These are phyloP conservation scores for Sebastes cheni DNA, from an alignment of 2,797 vertebrate species.

Conservation along the genomic window DNA sequence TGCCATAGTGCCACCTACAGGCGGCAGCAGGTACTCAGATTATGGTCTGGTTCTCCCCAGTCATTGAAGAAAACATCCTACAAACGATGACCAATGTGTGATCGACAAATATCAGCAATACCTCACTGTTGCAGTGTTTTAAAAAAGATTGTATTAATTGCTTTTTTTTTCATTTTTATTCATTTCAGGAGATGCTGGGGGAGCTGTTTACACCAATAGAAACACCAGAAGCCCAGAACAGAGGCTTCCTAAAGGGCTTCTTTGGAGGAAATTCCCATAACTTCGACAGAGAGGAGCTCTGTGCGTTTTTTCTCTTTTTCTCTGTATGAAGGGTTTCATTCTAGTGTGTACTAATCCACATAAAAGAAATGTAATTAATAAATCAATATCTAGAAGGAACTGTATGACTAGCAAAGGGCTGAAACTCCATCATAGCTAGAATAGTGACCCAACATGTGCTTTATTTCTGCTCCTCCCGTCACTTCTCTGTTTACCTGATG, in stretches of 20 bases:
- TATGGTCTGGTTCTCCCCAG: background rate
- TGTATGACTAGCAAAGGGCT: background rate
- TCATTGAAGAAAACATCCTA: background rate
- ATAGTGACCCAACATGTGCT: background rate
- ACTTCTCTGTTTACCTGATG: background rate
- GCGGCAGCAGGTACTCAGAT: slow-evolving; percentile 2
- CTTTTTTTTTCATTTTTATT: slow-evolving; percentile 4
- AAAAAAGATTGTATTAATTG: background rate
- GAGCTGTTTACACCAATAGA: slow-evolving; percentile 96
- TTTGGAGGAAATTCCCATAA: slow-evolving; percentile 94
- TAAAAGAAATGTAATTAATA: background rate
- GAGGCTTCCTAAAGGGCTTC: slow-evolving; percentile 97
- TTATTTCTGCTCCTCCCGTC: background rate
- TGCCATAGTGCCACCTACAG: slow-evolving; percentile 73
- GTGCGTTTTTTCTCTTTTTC: slow-evolving; percentile 80
- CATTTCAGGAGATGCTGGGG: slow-evolving; percentile 93
- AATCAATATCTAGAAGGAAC: background rate
- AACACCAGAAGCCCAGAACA: slow-evolving; percentile 95
- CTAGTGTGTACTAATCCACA: background rate
- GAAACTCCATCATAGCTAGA: background rate
- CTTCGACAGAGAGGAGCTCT: slow-evolving; percentile 98
- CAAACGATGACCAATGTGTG: background rate
- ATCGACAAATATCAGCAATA: background rate
- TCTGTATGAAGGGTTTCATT: background rate
- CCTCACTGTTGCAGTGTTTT: background rate